A percentile compares a stretch with the other conserved stretches of the same genome.
Evolutionary conservation across 2,113 vertebrate species (phyloP).

Genomic region (Erythrocercus mccallii): DNA sequence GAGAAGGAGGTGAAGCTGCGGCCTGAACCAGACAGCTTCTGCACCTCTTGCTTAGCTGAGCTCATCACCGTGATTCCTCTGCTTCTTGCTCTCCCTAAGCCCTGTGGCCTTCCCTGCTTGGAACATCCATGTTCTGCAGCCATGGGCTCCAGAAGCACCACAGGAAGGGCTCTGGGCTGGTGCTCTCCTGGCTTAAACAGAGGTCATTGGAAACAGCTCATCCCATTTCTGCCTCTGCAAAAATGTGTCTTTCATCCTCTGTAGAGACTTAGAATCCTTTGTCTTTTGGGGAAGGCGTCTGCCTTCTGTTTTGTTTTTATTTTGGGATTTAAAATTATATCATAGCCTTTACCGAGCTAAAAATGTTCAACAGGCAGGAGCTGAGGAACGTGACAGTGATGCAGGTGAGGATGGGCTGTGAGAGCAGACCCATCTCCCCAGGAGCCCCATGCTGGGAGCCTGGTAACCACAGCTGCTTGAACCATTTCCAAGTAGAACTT

Average conservation of each 20-base stretch:
- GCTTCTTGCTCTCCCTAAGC: not conserved
- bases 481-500: not conserved
- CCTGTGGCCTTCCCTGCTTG: not conserved
- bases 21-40: rapidly evolving
- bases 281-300: not conserved
- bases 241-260: not conserved
- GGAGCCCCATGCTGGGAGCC: not conserved
- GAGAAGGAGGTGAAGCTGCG: not conserved
- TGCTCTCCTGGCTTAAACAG: not conserved
- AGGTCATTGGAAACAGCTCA: not conserved
- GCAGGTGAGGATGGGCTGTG: not conserved
- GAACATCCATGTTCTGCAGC: not conserved
- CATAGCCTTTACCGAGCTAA: not conserved
- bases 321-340: not conserved
- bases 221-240: not conserved
- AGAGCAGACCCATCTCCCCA: not conserved
- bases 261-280: not conserved
- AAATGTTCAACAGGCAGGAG: rapidly evolving
- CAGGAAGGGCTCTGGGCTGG: not conserved
- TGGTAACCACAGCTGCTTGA: not conserved
- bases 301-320: not conserved
- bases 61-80: not conserved
- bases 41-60: not conserved
- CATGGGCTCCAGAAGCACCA: rapidly evolving
- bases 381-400: not conserved